Evolutionary conservation across 2,888 invertebrate genomes (phyloP).

Genomic region (Agonum fuliginosum): DNA sequence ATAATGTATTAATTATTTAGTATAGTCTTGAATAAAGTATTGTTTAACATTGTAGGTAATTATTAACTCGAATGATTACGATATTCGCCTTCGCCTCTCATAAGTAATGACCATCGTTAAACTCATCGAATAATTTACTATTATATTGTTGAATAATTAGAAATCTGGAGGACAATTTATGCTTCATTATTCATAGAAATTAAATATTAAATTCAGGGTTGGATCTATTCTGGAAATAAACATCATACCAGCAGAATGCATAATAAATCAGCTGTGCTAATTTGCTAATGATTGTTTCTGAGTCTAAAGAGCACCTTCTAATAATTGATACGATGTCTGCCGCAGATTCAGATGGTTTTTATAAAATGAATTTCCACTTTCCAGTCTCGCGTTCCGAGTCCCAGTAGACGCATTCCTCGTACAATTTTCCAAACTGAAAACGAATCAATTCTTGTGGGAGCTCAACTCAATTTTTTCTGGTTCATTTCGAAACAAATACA

Average conservation of each 20-base stretch:
- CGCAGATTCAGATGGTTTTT: no score
- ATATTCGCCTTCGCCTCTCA: no score
- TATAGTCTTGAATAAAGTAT: no score
- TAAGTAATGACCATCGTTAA: no score
- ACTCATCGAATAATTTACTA: no score
- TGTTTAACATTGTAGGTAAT: no score
- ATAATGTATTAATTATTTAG: no score
- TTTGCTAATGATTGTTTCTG: no score
- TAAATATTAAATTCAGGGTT: conserved; percentile 8
- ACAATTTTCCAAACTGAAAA: conserved; percentile 23
- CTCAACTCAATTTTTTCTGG: conserved; percentile 48
- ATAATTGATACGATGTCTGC: not conserved
- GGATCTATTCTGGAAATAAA: not conserved
- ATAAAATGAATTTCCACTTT: no score
- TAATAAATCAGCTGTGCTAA: not conserved
- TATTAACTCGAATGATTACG: no score
- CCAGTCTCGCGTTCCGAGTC: not conserved
- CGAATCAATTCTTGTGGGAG: conserved; percentile 48
- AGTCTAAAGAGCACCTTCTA: no score
- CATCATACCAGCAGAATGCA: conserved; percentile 9
- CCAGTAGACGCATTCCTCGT: conserved; percentile 25
- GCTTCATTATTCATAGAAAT: not conserved
- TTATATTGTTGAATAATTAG: conserved; percentile 14
- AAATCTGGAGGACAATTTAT: not conserved
- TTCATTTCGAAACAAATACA: conserved; percentile 46